These are phyloP conservation scores for Selene dorsalis DNA, from an alignment of 2,797 vertebrate genomes.

Conservation along the genomic window DNA sequence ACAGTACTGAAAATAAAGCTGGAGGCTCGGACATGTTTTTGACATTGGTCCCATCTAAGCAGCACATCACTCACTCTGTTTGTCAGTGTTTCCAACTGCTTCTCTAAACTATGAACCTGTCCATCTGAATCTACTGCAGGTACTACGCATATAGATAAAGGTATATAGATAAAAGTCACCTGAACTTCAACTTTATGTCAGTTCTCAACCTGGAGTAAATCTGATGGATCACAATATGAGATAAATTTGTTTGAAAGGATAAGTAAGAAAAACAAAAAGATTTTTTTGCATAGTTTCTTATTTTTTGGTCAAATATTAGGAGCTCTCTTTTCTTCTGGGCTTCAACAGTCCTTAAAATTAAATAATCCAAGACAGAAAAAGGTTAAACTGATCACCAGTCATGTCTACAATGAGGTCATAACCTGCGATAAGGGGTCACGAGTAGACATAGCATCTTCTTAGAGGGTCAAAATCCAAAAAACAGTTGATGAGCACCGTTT, in stretches of 20 bases:
- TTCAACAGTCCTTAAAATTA: neutral
- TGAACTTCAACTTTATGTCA: too few relatives aligned
- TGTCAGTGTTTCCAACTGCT: too few relatives aligned
- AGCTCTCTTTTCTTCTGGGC: neutral
- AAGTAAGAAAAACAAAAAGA: neutral
- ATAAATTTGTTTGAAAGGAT: neutral
- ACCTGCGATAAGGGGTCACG: neutral
- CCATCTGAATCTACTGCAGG: too few relatives aligned
- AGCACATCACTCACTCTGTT: too few relatives aligned
- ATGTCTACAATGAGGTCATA: conserved; percentile 3
- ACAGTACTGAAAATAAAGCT: too few relatives aligned
- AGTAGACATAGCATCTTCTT: neutral
- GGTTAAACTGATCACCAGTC: neutral
- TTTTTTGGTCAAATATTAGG: neutral
- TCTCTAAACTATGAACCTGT: too few relatives aligned
- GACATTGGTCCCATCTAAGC: too few relatives aligned
- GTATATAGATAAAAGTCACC: too few relatives aligned
- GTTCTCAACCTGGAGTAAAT: too few relatives aligned
- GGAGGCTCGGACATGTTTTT: too few relatives aligned
- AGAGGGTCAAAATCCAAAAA: neutral
- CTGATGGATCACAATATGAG: neutral
- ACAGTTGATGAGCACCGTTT: neutral
- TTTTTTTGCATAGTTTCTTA: neutral
- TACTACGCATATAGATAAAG: too few relatives aligned
- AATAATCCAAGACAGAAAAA: neutral